phyloP scores from a whole-genome alignment of 35 echinoderm and acorn worm genomes.

The Acanthaster planci region DNA sequence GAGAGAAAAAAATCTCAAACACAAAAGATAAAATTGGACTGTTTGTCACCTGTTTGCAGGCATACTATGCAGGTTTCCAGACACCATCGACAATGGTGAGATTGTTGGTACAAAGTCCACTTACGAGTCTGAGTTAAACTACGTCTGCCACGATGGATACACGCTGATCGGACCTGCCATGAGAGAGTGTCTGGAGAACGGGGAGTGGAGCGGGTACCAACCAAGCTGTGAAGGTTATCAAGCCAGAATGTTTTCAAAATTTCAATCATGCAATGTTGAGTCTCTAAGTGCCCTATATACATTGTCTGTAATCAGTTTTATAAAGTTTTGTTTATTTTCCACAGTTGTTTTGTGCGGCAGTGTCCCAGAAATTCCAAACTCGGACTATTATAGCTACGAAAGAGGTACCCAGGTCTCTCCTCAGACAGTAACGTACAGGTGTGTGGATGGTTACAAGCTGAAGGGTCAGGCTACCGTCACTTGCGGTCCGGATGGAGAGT shows the following conservation, averaged over 20 bases:
- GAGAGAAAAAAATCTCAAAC: too few species aligned
- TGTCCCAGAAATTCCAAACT: not conserved
- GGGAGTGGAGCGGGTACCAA: constrained; percentile 42
- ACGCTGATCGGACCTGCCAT: constrained; percentile 46
- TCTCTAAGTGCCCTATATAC: too few species aligned
- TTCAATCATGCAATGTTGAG: too few species aligned
- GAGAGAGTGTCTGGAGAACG: constrained; percentile 31
- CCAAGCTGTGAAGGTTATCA: constrained; percentile 74
- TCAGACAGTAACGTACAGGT: constrained; percentile 15
- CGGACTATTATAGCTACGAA: not conserved
- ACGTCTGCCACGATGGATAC: constrained; percentile 46
- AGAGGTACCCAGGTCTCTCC: not conserved
- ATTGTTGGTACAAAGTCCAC: constrained; percentile 42
- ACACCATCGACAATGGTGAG: constrained; percentile 38
- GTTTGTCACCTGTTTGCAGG: constrained; percentile 33
- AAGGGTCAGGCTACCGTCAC: constrained; percentile 7
- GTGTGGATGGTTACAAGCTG: constrained; percentile 42
- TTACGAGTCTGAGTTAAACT: constrained; percentile 42
- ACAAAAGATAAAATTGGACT: too few species aligned
- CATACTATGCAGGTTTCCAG: constrained; percentile 64
- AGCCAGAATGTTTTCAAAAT: too few species aligned
- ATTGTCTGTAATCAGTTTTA: not conserved
- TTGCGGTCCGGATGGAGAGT: constrained; percentile 48
- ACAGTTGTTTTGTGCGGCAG: not conserved
- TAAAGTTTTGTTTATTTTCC: not conserved